phyloP scores from a whole-genome alignment of 2,113 vertebrate genomes.

The Ctenodactylus gundi region DNA sequence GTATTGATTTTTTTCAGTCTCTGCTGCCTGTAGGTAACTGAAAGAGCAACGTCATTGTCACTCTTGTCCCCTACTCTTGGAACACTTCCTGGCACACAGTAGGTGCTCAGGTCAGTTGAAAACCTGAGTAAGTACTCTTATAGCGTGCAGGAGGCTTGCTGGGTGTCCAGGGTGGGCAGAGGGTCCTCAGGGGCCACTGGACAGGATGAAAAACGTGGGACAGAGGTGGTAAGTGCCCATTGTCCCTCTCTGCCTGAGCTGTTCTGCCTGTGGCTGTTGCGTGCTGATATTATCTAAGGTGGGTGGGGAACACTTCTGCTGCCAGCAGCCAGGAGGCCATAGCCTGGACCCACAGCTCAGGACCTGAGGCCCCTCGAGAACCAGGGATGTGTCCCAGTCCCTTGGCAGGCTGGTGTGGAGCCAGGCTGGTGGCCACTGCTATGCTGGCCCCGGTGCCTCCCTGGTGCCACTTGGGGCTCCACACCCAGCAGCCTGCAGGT shows the following conservation, averaged over 20 bases:
- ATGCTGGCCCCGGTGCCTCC: too few species aligned
- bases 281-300: background rate
- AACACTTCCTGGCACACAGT: too few species aligned
- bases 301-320: background rate
- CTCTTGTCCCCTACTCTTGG: background rate
- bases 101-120: background rate
- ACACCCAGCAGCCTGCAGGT: background rate
- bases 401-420: background rate
- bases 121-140: background rate
- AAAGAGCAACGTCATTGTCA: background rate
- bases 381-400: too few species aligned
- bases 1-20: background rate
- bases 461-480: too few species aligned
- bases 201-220: background rate
- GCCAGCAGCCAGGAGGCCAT: fast-evolving
- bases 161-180: background rate
- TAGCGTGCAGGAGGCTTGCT: background rate
- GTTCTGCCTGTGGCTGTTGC: background rate
- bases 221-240: fast-evolving
- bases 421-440: too few species aligned
- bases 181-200: background rate
- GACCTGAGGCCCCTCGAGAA: background rate
- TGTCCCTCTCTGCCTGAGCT: background rate
- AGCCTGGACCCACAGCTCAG: background rate
- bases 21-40: background rate